These are phyloP conservation scores for Cheilosia pagana DNA, from an alignment of 2,888 invertebrate species.

Conservation along the genomic window DNA sequence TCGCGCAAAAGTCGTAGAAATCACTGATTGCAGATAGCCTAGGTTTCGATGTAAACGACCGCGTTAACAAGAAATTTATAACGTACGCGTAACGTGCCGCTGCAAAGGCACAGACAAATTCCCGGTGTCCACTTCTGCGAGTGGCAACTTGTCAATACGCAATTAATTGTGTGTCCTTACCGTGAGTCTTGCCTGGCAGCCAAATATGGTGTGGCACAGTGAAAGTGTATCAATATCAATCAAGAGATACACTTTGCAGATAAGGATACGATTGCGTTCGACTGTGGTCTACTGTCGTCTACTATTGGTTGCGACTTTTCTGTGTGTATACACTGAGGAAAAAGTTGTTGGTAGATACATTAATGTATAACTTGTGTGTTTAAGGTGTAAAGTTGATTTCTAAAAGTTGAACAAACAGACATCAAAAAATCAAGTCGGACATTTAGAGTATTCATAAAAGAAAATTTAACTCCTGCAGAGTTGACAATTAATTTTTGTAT, in stretches of 20 bases:
- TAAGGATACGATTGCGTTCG: conserved; percentile 44
- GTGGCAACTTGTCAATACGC: conserved; percentile 73
- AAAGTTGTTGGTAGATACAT: not conserved
- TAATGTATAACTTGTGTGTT: no score
- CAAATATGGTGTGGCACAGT: conserved; percentile 61
- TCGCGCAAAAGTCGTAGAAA: conserved; percentile 41
- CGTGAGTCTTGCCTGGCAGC: conserved; percentile 26
- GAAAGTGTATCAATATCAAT: conserved; percentile 74
- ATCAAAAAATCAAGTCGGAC: no score
- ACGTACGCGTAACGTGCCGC: conserved; percentile 33
- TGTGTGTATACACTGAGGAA: conserved; percentile 11
- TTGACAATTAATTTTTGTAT: no score
- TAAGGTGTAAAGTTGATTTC: no score
- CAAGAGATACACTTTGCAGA: conserved; percentile 68
- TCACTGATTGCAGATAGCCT: conserved; percentile 59
- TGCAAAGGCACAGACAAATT: conserved; percentile 50
- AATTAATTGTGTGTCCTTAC: conserved; percentile 74
- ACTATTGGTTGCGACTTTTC: not conserved
- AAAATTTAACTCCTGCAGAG: no score
- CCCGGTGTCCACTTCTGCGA: conserved; percentile 41
- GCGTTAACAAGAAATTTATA: conserved; percentile 68
- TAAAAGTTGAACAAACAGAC: no score
- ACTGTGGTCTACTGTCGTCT: conserved; percentile 5
- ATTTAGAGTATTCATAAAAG: no score
- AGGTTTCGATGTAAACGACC: conserved; percentile 63